Evolutionary conservation across 2,888 invertebrate species (phyloP), one percentile per base, ranked within the genome.

Genomic region (Eretmocerus hayati): DNA sequence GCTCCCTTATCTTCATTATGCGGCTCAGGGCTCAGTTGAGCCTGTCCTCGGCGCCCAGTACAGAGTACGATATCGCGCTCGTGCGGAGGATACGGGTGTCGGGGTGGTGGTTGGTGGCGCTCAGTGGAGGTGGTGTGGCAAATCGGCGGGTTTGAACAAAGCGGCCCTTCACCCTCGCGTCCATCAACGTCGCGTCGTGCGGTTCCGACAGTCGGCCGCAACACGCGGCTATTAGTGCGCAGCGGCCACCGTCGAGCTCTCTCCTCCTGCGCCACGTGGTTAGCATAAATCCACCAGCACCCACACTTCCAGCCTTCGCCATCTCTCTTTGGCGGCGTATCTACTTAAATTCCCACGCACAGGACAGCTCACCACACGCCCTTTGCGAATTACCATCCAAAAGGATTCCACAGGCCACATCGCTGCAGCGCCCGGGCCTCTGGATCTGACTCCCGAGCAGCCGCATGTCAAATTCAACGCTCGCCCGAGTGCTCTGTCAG

Each of bases 341-440:
- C 6, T 26, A 11, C 11, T 9, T 26, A 26, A 9, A 11, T 26
- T 26, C 26, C 26, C 26, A 26, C 8, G 1, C 26, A 26, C 8
- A 26, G 26, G 26, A 26, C 6, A 11, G 26, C 11, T 26, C n/a
- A 19, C 40, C 5, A 19, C 15, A 11, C 5, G 32, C 21, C 20
- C 26, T 30, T 2, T 20, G 23, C 20, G 48, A 48, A 48, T 48
- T 48, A 48, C 48, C 44, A 48, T 48, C 35, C 43, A 18, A 48
- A 48, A 48, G 44, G 48, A 43, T 42, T n/a, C n/a, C n/a, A n/a
- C n/a, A n/a, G n/a, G n/a, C n/a, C n/a, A n/a, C 31, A 36, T 21
- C 31, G 22, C 19, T 26, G 21, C 37, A 3, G 44, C 26, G 6
- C 26, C 8, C 26, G 15, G 26, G 23, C 37, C 30, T 8, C 36